Evolutionary conservation across 2,888 invertebrate genomes (phyloP), one percentile per base, ranked within the genome.

Genomic region (Hermaeophaga mercurialis): DNA sequence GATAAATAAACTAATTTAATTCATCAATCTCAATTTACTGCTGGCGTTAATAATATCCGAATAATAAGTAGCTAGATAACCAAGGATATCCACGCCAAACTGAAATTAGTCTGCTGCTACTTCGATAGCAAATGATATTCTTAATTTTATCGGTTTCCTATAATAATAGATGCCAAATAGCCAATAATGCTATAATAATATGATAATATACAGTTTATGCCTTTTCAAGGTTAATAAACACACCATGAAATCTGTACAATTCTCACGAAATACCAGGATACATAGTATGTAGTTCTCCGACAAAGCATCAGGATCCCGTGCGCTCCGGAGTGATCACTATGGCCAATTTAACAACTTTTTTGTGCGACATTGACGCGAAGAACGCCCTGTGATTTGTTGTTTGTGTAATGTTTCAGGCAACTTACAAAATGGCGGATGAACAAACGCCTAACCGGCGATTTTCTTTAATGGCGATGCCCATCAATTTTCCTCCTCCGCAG

Each of bases 191-290:
- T 61, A 61, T 57, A 48, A 57, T 66, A 66, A 55, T 61, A 61
- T 57, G 49, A 57, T 66, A 66, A 64, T 58, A 64, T 64, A 57
- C 61, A 59, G 61, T 61, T 66, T 63, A 59, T 44, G 63, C 48
- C 53, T 57, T 61, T 58, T 63, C 66, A 70, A 68, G 66, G 68
- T 57, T 65, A 61, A 54, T 54, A 34, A 57, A 61, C 64, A 54
- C 59, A 61, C 59, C 64, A 65, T 64, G 55, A 65, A 63, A 70
- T 66, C 60, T 61, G 54, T 50, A 54, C 33, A 38, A 48, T 57
- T 56, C 55, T 43, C 47, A 52, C 36, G 44, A 50, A 64, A 68
- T 62, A 63, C 59, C 14, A 45, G 36, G 52, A 56, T 59, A 65
- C 61, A 63, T 66, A 65, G 53, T 56, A 56, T 44, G 62, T 44